Base-by-base conservation (phyloP, 2,888 invertebrate species). In the Lycaena phlaeas region DNA sequence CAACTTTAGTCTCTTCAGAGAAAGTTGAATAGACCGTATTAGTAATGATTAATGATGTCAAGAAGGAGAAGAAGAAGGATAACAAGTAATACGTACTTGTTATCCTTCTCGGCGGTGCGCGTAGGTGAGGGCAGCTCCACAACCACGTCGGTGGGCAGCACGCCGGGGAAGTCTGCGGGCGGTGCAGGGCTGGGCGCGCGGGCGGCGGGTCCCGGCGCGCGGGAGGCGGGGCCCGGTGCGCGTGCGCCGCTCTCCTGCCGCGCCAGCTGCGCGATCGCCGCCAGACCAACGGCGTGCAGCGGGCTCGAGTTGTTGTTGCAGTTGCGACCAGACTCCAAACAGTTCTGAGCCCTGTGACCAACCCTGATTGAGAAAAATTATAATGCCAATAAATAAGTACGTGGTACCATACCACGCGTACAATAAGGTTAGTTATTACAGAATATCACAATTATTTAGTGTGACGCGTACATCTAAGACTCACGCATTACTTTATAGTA, bases 211-310 rank as follows among this genome's bases (percentile, higher is more conserved):
- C 45, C 50, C 47, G 54, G 61, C 55, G 61, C 43, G 51, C 57
- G 41, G 61, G 63, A 49, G 57, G 62, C 48, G 22, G 34, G 34
- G 53, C n/a, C n/a, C n/a, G n/a, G n/a, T n/a, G n/a, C n/a, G n/a
- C n/a, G n/a, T n/a, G 64, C 61, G 46, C 64, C 61, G 41, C 67
- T 41, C 53, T 89, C 88, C 54, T 88, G 88, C 31, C 88, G 79
- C 39, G 91, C 92, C 49, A 92, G 87, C 61, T 92, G 91, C 59
- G 92, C 90, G 56, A 93, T 91, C 53, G 92, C 92, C 36, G 92
- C 92, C 61, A 92, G 74, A 17, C 92, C 92, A 50, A 92, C 92
- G 46, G 91, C 90, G 71, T 91, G 91, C 40, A 85, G 64, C 1
- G 86, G 84, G 45, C 86, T 86, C 63, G 87, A 88, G 71, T 88